phyloP scores from a whole-genome alignment of 2,113 vertebrate species.

The Ciconia boyciana region DNA sequence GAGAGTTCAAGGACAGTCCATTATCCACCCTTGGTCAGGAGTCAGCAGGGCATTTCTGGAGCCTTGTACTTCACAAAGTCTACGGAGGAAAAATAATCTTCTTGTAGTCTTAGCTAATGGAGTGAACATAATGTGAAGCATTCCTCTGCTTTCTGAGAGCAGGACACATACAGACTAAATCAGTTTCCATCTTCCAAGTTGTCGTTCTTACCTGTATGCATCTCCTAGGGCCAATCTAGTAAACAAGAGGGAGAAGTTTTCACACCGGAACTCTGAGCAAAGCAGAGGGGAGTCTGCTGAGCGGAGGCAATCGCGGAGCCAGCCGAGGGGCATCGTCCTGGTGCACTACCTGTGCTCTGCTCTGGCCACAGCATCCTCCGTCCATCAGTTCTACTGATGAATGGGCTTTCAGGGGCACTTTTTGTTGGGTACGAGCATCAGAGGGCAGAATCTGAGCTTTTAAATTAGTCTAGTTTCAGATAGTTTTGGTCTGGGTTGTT shows the following conservation, averaged over 20 bases:
- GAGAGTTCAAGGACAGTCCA: not conserved
- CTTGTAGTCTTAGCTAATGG: not conserved
- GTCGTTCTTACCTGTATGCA: not conserved
- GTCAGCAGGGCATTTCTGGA: not conserved
- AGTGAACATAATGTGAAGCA: not conserved
- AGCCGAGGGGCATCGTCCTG: not conserved
- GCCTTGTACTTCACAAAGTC: not conserved
- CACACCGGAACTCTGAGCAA: not conserved
- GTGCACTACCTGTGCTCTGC: not conserved
- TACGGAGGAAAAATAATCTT: not conserved
- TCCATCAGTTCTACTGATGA: not conserved
- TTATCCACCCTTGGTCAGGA: not conserved
- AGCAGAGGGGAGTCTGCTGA: not conserved
- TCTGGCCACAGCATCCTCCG: not conserved
- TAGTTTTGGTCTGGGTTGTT: not conserved
- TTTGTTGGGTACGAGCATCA: not conserved
- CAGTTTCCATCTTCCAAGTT: not conserved
- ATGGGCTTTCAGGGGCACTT: not conserved
- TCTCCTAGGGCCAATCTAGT: not conserved
- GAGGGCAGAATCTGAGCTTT: not conserved
- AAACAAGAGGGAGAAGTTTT: not conserved
- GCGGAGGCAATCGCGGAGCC: not conserved
- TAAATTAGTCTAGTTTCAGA: not conserved
- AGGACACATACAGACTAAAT: accelerated
- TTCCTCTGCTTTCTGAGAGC: not conserved